phyloP scores from a whole-genome alignment of 2,888 invertebrate genomes.

The Caenorhabditis sulstoni region DNA sequence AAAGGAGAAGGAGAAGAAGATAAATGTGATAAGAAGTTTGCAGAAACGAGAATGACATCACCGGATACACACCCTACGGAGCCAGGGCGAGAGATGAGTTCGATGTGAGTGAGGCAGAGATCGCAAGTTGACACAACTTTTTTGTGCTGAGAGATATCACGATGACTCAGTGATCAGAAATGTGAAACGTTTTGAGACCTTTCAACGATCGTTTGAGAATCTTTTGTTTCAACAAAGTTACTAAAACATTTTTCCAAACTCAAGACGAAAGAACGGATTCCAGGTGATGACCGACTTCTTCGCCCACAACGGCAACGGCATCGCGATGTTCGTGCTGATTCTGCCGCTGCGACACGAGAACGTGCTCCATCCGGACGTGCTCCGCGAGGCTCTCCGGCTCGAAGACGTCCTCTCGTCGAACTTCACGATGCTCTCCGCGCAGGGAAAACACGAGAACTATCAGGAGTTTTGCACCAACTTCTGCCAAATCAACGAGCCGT shows the following conservation, averaged over 20 bases:
- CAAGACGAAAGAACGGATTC: no score
- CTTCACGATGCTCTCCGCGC: slow-evolving; percentile 46
- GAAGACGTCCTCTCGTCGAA: slow-evolving; percentile 35
- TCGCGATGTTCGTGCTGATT: slow-evolving; percentile 73
- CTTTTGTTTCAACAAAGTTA: no score
- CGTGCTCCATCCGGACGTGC: slow-evolving; percentile 66
- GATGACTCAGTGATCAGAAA: no score
- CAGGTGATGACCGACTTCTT: slow-evolving; percentile 65
- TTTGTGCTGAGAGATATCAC: no score
- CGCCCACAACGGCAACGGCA: slow-evolving; percentile 68
- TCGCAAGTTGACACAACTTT: no score
- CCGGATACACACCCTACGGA: slow-evolving; percentile 78
- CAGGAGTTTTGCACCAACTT: slow-evolving; percentile 77
- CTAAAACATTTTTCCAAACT: no score
- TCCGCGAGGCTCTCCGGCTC: slow-evolving; percentile 65
- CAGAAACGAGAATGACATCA: slow-evolving; percentile 64
- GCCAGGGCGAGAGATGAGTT: slow-evolving; percentile 69
- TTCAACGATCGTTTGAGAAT: no score
- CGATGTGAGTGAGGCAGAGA: no score
- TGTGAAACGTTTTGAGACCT: not conserved
- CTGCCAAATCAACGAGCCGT: slow-evolving; percentile 78
- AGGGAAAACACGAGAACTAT: slow-evolving; percentile 69
- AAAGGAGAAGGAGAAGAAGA: not conserved
- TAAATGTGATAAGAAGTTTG: slow-evolving; percentile 8
- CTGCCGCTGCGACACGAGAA: slow-evolving; percentile 68